Conservation (phyloP, 2,113 vertebrate species). For the Danionella cerebrum region DNA sequence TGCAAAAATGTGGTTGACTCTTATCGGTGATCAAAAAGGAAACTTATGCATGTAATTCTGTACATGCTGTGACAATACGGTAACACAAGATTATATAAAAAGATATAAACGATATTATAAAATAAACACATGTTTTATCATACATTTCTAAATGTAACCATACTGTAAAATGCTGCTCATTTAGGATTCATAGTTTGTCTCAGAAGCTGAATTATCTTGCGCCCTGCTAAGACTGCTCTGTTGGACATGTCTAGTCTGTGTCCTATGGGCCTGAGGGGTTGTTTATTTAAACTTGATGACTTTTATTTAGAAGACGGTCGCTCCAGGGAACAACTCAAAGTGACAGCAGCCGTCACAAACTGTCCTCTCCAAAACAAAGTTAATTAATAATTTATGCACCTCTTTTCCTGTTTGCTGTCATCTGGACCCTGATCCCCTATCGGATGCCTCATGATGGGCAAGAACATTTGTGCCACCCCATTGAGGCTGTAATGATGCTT, state of each 20-base stretch:
- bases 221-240: neutral
- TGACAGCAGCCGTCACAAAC: constrained; percentile 33
- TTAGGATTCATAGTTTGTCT: neutral
- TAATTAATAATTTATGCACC: constrained; percentile 38
- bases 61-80: too few relatives aligned
- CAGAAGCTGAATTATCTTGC: neutral
- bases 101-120: too few relatives aligned
- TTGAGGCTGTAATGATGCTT: constrained; percentile 34
- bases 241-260: constrained; percentile 20
- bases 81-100: too few relatives aligned
- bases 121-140: neutral
- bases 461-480: constrained; percentile 32
- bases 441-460: constrained; percentile 31
- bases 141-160: neutral
- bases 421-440: constrained; percentile 4
- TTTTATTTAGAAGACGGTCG: constrained; percentile 34
- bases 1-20: too few relatives aligned
- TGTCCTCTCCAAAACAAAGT: constrained; percentile 25
- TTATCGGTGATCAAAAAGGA: too few relatives aligned
- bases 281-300: constrained; percentile 31
- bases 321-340: constrained; percentile 17
- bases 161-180: neutral
- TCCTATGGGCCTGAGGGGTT: constrained; percentile 31
- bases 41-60: too few relatives aligned
- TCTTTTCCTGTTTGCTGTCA: constrained; percentile 4